phyloP scores from a whole-genome alignment of 37 sponge, comb jelly and placozoan species.

The Hormiphora californensis region DNA sequence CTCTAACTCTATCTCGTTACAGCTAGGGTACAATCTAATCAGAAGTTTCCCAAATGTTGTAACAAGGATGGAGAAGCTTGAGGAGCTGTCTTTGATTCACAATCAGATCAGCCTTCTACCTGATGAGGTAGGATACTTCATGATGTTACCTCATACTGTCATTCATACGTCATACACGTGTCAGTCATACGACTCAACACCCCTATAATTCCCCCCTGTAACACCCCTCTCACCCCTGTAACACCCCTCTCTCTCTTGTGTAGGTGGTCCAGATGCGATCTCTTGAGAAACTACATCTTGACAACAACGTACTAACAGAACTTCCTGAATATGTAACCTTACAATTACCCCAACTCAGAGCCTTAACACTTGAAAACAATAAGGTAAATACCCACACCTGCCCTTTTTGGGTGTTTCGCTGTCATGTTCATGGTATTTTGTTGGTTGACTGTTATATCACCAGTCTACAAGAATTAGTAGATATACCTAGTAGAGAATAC shows the following conservation, averaged over 20 bases:
- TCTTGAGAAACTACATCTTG: constrained; percentile 50
- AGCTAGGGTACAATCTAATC: constrained; percentile 12
- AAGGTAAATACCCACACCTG: constrained; percentile 25
- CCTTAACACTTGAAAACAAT: constrained; percentile 39
- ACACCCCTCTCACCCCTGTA: too few relatives aligned
- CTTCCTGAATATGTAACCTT: constrained; percentile 28
- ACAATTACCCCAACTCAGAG: constrained; percentile 31
- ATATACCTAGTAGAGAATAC: too few relatives aligned
- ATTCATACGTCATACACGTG: too few relatives aligned
- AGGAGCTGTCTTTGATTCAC: constrained; percentile 41
- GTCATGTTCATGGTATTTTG: too few relatives aligned
- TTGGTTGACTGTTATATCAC: too few relatives aligned
- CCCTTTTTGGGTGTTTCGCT: too few relatives aligned
- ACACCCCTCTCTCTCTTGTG: neutral
- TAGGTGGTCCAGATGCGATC: constrained; percentile 37
- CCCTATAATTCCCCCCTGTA: too few relatives aligned
- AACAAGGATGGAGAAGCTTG: constrained; percentile 40
- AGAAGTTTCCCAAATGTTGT: constrained; percentile 30
- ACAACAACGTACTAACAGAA: constrained; percentile 48
- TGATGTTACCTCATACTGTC: too few relatives aligned
- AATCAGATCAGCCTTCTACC: constrained; percentile 45
- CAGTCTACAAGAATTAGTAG: too few relatives aligned
- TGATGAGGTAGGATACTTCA: constrained; percentile 46
- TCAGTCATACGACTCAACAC: too few relatives aligned
- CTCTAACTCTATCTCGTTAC: too few relatives aligned